Base-by-base conservation (phyloP, 1,140 invertebrate genomes). In the Anagrus nilaparvatae region DNA sequence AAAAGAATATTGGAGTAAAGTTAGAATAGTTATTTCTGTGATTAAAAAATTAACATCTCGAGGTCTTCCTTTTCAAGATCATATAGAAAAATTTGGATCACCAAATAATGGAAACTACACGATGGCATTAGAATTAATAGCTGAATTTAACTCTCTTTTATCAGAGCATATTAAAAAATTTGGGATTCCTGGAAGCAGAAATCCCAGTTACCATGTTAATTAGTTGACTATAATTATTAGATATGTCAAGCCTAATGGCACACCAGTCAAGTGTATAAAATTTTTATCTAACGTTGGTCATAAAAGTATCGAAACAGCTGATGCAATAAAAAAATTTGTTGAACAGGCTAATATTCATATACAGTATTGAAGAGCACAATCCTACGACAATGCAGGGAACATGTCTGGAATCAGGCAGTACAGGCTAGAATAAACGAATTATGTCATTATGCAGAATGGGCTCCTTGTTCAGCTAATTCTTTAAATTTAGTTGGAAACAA, bases 91-190 rank as follows among this genome's bases (percentile, higher is more conserved):
- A 33, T 49, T 56, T 45, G 54, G 45, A 14, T 50, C 40, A 34
- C 18, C 44, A 13, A 40, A 53, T 18, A 53, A 56, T 44, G 52
- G 49, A 28, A 53, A 57, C 35, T 57, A 44, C 37, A 32, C 52
- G 21, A 51, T 51, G 40, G 33, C 46, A 46, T n/a, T n/a, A n/a
- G n/a, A n/a, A n/a, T n/a, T n/a, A n/a, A n/a, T n/a, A n/a, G n/a
- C n/a, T n/a, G n/a, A 59, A 48, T 59, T 58, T 46, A 54, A 61
- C 49, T 50, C 48, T 20, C 62, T 62, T 46, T 46, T 62, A 38
- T 50, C 52, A 14, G 43, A 51, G 30, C 58, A 65, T 44, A 50
- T 60, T 44, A 10, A 39, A 38, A 34, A 40, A 31, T 56, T 47
- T 49, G 53, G 55, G 27, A 63, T 61, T 55, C 33, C 18, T 29